A percentile compares a stretch with the other conserved stretches of the same genome.
Conservation (phyloP, 2,113 vertebrate species). For the Progne subis region DNA sequence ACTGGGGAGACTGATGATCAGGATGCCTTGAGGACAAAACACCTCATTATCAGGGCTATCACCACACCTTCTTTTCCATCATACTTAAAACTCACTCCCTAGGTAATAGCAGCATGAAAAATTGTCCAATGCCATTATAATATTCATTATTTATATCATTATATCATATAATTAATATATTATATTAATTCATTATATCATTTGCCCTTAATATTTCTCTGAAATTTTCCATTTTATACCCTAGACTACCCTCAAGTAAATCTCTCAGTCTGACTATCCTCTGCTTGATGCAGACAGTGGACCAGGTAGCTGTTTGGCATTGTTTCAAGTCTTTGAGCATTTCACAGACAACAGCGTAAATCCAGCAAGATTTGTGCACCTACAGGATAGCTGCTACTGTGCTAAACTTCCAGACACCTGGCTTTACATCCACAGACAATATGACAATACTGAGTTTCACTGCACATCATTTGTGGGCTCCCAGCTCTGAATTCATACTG, state of each 20-base stretch:
- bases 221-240: not conserved
- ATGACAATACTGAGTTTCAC: not conserved
- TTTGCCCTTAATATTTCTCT: not conserved
- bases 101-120: not conserved
- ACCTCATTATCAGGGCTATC: not conserved
- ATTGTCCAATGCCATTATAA: not conserved
- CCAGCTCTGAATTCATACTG: not conserved
- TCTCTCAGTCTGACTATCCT: not conserved
- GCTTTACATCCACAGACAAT: not conserved
- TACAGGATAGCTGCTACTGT: not conserved
- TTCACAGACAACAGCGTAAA: not conserved
- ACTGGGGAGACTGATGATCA: not conserved
- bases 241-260: not conserved
- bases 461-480: not conserved
- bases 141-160: not conserved
- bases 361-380: not conserved
- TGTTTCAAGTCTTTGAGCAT: not conserved
- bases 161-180: no score
- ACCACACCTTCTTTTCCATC: rapidly evolving
- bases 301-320: not conserved
- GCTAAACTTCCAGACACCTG: not conserved
- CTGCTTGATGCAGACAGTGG: not conserved
- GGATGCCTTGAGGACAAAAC: not conserved
- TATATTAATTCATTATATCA: not conserved
- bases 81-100: not conserved